These are phyloP conservation scores for Erinaceus europaeus DNA, from an alignment of 2,113 vertebrate species.

Conservation along the genomic window DNA sequence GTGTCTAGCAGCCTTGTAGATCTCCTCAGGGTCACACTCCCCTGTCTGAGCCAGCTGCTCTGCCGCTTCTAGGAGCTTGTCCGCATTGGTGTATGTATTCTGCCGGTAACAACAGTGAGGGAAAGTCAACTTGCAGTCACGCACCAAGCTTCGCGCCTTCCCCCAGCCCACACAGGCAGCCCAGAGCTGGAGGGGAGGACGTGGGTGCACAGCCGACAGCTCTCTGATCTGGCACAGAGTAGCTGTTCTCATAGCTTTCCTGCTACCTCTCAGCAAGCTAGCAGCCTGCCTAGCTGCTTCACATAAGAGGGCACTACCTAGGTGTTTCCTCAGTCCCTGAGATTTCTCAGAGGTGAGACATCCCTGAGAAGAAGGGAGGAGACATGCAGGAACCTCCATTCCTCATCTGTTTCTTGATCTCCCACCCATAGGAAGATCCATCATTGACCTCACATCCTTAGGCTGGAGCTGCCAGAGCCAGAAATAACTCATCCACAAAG, in stretches of 20 bases:
- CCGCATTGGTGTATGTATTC: conserved; percentile 99
- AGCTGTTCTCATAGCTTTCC: background rate
- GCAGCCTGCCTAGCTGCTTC: conserved; percentile 55
- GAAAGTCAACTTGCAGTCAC: conserved; percentile 65
- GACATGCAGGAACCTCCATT: background rate
- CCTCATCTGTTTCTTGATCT: background rate
- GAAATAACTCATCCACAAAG: conserved; percentile 50
- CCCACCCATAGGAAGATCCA: background rate
- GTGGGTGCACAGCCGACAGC: conserved; percentile 53
- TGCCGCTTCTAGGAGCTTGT: conserved; percentile 98
- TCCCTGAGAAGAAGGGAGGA: background rate
- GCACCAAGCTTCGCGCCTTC: background rate
- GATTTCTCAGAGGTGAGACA: conserved; percentile 73
- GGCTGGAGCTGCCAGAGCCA: background rate
- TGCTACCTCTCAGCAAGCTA: conserved; percentile 27
- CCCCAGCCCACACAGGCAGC: conserved; percentile 50
- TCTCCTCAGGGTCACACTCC: conserved; percentile 98
- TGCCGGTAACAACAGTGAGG: conserved; percentile 82
- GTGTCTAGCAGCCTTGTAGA: conserved; percentile 98
- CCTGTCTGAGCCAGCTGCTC: conserved; percentile 98
- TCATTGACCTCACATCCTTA: conserved; percentile 47
- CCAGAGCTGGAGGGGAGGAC: conserved; percentile 17
- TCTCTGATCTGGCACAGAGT: conserved; percentile 48
- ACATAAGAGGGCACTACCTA: conserved; percentile 49
- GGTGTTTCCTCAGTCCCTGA: conserved; percentile 62